Conservation (phyloP, 2,797 vertebrate species). For the Ctenopoma multispine region DNA sequence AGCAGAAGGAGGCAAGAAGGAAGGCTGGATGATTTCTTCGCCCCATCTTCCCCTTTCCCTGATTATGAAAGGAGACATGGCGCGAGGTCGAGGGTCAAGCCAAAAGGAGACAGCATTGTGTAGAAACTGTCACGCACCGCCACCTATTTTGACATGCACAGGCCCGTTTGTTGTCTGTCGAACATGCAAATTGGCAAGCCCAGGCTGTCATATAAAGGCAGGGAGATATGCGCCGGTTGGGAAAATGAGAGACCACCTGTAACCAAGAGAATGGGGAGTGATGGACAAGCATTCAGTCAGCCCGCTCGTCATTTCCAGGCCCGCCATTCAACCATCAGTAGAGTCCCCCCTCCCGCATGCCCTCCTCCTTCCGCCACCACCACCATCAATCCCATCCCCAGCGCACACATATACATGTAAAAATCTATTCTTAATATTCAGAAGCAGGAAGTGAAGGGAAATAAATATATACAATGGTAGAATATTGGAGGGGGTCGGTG, state of each 20-base stretch:
- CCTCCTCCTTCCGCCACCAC: constrained; percentile 62
- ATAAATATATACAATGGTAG: constrained; percentile 81
- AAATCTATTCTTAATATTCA: constrained; percentile 99
- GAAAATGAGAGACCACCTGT: constrained; percentile 99
- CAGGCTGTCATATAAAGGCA: constrained; percentile 98
- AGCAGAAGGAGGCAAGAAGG: constrained; percentile 81
- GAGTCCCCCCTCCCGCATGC: constrained; percentile 72
- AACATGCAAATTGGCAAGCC: constrained; percentile 98
- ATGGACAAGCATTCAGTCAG: constrained; percentile 99
- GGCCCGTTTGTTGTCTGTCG: constrained; percentile 99
- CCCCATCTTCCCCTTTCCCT: constrained; percentile 87
- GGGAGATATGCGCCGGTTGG: constrained; percentile 91
- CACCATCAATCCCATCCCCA: constrained; percentile 77
- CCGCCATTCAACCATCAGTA: constrained; percentile 85
- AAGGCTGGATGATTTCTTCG: constrained; percentile 86
- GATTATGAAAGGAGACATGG: constrained; percentile 98
- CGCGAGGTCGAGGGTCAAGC: constrained; percentile 94
- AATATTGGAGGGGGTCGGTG: constrained; percentile 87
- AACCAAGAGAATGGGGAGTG: constrained; percentile 96
- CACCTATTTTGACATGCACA: constrained; percentile 99
- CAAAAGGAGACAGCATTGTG: constrained; percentile 99
- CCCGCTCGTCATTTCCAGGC: constrained; percentile 89
- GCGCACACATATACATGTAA: constrained; percentile 93
- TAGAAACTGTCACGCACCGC: constrained; percentile 99
- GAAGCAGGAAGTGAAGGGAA: constrained; percentile 90